phyloP scores from a whole-genome alignment of 53 echinoderm and acorn worm species.

The Crossaster papposus region DNA sequence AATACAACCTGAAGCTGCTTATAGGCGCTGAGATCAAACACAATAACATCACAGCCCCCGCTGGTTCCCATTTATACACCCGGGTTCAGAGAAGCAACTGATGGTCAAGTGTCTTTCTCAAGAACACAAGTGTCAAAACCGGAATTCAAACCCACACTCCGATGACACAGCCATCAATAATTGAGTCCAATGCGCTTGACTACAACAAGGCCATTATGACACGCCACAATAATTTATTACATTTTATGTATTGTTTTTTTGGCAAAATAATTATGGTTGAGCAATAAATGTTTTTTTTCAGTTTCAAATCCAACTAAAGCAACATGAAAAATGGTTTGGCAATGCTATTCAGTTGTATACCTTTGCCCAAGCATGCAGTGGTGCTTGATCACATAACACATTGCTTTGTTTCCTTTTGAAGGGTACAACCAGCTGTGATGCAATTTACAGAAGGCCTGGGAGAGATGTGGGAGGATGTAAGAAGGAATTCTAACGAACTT shows the following conservation, averaged over 20 bases:
- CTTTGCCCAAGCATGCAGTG: slow-evolving; percentile 14
- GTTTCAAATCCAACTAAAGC: slow-evolving; percentile 6
- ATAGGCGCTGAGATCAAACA: slow-evolving; percentile 14
- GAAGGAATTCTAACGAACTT: neutral
- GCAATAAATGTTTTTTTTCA: slow-evolving; percentile 5
- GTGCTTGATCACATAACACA: slow-evolving; percentile 22
- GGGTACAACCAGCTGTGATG: slow-evolving; percentile 36
- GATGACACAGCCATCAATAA: slow-evolving; percentile 2
- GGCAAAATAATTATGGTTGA: slow-evolving; percentile 4
- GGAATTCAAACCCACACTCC: slow-evolving; percentile 44
- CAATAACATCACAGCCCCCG: slow-evolving; percentile 16
- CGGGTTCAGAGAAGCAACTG: slow-evolving; percentile 8
- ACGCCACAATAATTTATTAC: slow-evolving; percentile 15
- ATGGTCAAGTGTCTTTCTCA: slow-evolving; percentile 30
- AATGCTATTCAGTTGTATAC: slow-evolving; percentile 11
- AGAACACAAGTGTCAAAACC: slow-evolving; percentile 25
- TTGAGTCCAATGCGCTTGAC: slow-evolving; percentile 17
- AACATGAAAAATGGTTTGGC: slow-evolving; percentile 24
- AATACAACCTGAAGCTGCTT: slow-evolving; percentile 24
- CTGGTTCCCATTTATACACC: slow-evolving; percentile 19
- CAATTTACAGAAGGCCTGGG: too few relatives aligned
- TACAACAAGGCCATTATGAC: slow-evolving; percentile 11
- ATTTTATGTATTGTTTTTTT: neutral
- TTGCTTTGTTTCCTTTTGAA: slow-evolving; percentile 16
- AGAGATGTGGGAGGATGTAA: too few relatives aligned